Evolutionary conservation across 2,113 vertebrate genomes (phyloP).

Genomic region (Terrapene triunguis): DNA sequence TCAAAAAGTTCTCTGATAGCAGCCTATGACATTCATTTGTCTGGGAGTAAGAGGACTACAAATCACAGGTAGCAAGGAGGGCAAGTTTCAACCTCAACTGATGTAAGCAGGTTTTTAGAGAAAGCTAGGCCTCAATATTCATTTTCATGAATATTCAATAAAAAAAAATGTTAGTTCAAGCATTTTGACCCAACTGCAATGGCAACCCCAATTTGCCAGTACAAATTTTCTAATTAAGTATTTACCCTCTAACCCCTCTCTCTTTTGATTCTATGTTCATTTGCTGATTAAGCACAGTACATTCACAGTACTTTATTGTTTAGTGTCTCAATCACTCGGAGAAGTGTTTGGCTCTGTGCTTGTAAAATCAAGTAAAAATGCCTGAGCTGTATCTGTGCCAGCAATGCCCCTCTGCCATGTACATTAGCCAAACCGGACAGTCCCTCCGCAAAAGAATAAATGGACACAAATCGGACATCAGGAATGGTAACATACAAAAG

Average conservation of each 20-base stretch:
- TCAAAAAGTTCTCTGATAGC: neutral
- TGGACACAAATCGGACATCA: too few species aligned
- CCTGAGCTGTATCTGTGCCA: neutral
- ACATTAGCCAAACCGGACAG: too few species aligned
- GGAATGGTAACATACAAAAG: too few species aligned
- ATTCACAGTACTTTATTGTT: neutral
- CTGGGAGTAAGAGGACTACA: neutral
- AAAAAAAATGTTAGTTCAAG: neutral
- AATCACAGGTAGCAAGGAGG: neutral
- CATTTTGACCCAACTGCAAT: slow-evolving; percentile 22
- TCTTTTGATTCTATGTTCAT: neutral
- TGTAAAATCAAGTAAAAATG: neutral
- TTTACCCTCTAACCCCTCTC: neutral
- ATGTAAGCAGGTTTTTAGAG: neutral
- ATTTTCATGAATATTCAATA: neutral
- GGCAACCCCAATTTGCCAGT: neutral
- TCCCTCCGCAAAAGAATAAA: too few species aligned
- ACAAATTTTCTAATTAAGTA: neutral
- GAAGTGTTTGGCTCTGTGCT: neutral
- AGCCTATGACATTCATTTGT: neutral
- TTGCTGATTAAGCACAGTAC: slow-evolving; percentile 12
- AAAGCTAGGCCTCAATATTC: neutral
- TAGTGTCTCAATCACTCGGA: neutral
- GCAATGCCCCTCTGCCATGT: too few species aligned
- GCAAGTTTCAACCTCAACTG: neutral